Base-by-base conservation (phyloP, 2,888 invertebrate species). In the Masnerella sp. region DNA sequence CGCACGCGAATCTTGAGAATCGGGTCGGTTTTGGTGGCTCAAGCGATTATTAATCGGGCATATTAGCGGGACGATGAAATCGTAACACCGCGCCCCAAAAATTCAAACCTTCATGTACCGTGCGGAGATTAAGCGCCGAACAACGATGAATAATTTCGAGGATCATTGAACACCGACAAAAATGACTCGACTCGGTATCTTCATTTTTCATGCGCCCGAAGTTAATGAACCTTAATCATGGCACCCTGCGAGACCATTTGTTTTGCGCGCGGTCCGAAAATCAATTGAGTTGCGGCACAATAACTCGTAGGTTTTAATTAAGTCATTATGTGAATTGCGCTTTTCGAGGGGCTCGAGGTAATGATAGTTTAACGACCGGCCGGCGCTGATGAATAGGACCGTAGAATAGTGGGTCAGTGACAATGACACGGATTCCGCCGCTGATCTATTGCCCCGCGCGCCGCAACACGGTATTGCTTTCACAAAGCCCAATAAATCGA, bases 241-340 rank as follows among this genome's bases (percentile, higher is more conserved):
- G 42, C 34, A 32, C 20, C 22, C 49, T 18, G 22, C 22, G 18
- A 43, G 51, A 65, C 69, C 28, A 77, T 75, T 74, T 70, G 62
- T 43, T 74, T 76, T 67, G 47, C 59, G 59, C 45, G n/a, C 36
- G 36, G 49, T 47, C 65, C 38, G 54, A 69, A 69, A 69, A 78
- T 77, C 69, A 61, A 64, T 71, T 45, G 61, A 64, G 65, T 20
- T 14, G n/a, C 42, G 18, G 56, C 9, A 20, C 32, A 18, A 14
- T 43, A 42, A 25, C 34, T 25, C 22, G 38, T 11, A 11, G n/a
- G n/a, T 34, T 61, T 47, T 45, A 52, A 64, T 64, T 45, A 45
- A 64, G 64, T 28, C 43, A 18, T 64, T 54, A 28, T 9, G 14
- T 2, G 49, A 61, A 28, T 36, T 3, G 25, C 12, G 32, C n/a